These are phyloP conservation scores for Philaenus spumarius DNA, from an alignment of 1,140 invertebrate genomes.

Conservation along the genomic window DNA sequence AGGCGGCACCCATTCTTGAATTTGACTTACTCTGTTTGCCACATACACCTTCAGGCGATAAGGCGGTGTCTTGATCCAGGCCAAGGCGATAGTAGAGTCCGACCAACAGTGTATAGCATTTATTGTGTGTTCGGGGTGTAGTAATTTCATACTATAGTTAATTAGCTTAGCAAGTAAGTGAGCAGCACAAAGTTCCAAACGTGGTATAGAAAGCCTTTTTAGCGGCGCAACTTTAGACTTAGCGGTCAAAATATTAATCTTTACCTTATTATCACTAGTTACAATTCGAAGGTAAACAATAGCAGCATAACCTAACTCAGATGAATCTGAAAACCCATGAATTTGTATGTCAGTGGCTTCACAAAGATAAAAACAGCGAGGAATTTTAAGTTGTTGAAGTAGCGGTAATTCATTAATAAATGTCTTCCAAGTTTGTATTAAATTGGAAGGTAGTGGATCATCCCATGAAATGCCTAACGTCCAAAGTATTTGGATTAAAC, in stretches of 20 bases:
- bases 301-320: background rate
- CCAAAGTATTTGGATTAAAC: background rate
- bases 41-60: conserved; percentile 13
- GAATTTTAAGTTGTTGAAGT: background rate
- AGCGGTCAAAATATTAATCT: background rate
- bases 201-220: conserved; percentile 1
- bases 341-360: background rate
- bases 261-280: too few relatives aligned
- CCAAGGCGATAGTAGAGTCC: conserved; percentile 16
- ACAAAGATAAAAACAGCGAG: background rate
- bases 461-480: background rate
- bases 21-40: conserved; percentile 10
- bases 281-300: background rate
- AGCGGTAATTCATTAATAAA: background rate
- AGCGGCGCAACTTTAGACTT: conserved; percentile 15
- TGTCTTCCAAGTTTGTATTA: background rate
- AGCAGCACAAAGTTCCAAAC: background rate
- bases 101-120: background rate
- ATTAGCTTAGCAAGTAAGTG: conserved; percentile 3
- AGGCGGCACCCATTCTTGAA: background rate
- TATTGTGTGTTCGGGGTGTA: background rate
- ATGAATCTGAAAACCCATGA: background rate
- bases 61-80: conserved; percentile 13
- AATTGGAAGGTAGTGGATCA: background rate
- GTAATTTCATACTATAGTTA: background rate